phyloP scores from a whole-genome alignment of 2,797 vertebrate genomes.

The Hylomyscus alleni region DNA sequence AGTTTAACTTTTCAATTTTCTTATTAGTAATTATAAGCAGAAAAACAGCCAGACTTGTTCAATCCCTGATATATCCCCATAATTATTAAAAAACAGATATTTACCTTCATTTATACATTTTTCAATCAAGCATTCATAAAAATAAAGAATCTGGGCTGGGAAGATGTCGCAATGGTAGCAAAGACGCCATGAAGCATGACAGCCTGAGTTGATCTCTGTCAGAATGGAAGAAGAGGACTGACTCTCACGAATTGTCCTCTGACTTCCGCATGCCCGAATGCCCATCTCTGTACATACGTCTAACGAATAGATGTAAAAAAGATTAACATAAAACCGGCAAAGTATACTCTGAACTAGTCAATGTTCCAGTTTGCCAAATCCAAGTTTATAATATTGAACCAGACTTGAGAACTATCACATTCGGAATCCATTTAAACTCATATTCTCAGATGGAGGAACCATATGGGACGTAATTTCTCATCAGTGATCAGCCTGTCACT shows the following conservation, averaged over 20 bases:
- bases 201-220: background rate
- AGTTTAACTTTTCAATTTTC: background rate
- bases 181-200: background rate
- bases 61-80: slow-evolving; percentile 23
- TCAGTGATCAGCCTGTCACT: background rate
- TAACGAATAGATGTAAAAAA: background rate
- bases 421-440: slow-evolving; percentile 56
- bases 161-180: background rate
- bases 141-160: background rate
- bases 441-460: slow-evolving; percentile 57
- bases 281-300: background rate
- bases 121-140: slow-evolving; percentile 24
- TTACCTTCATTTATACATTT: background rate
- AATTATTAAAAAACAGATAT: background rate
- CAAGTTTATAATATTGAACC: slow-evolving; percentile 39
- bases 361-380: slow-evolving; percentile 35
- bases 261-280: background rate
- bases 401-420: slow-evolving; percentile 22
- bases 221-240: background rate
- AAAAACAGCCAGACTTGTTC: background rate
- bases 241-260: background rate
- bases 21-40: slow-evolving; percentile 53
- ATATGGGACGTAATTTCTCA: slow-evolving; percentile 48
- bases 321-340: background rate
- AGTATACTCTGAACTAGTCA: background rate